phyloP scores from a whole-genome alignment of 2,797 vertebrate genomes.

The Hemibagrus guttatus region DNA sequence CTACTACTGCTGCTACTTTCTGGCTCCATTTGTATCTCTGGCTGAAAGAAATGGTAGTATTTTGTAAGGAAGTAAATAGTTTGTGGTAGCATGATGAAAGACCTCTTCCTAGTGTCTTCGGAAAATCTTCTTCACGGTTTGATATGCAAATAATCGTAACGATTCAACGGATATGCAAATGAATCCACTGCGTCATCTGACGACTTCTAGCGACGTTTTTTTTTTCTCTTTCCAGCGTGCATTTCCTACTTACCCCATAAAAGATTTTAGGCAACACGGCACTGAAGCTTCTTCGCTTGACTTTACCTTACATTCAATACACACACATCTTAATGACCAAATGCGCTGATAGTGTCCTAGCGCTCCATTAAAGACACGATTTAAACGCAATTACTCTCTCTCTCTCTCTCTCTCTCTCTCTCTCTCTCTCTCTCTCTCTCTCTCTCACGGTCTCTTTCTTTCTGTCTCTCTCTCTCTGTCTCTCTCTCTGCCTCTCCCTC shows the following conservation, averaged over 20 bases:
- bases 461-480: background rate
- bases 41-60: background rate
- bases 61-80: background rate
- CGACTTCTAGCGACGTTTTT: background rate
- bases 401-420: background rate
- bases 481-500: background rate
- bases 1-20: background rate
- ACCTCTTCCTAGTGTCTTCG: background rate
- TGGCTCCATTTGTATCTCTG: no score
- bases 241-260: background rate
- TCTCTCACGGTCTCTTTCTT: background rate
- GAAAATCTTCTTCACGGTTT: background rate
- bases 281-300: background rate
- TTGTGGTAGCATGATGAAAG: background rate
- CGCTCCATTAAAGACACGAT: conserved; percentile 2
- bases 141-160: background rate
- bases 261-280: background rate
- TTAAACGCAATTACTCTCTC: background rate
- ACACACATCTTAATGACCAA: background rate
- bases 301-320: no score
- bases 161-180: conserved; percentile 14
- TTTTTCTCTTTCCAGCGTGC: no score
- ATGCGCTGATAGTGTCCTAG: background rate
- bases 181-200: background rate
- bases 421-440: background rate